Evolutionary conservation across 1,140 invertebrate species (phyloP).

Genomic region (Heliconius congener): DNA sequence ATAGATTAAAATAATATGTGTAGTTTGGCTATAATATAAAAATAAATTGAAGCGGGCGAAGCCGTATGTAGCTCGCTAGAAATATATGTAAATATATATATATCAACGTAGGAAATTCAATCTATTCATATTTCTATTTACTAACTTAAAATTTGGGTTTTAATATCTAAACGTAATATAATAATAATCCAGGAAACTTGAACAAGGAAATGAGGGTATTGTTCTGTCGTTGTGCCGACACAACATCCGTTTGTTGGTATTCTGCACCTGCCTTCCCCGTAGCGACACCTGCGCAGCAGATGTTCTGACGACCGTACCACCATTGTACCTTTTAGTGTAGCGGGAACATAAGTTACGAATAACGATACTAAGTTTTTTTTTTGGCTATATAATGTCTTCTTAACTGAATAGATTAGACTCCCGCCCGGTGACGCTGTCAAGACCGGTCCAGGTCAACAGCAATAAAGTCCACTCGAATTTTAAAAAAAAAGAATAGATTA

Average conservation of each 20-base stretch:
- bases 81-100: too few species aligned
- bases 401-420: neutral
- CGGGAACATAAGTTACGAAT: slow-evolving; percentile 20
- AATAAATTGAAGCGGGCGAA: too few species aligned
- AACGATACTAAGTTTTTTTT: neutral
- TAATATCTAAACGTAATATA: neutral
- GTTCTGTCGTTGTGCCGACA: slow-evolving; percentile 14
- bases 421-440: too few species aligned
- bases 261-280: slow-evolving; percentile 52
- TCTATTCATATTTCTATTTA: too few species aligned
- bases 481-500: neutral
- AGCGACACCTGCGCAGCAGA: slow-evolving; percentile 66
- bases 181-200: slow-evolving; percentile 13
- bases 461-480: too few species aligned
- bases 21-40: too few species aligned
- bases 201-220: neutral
- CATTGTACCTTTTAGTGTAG: slow-evolving; percentile 32
- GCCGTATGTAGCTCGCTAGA: too few species aligned
- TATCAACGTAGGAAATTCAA: neutral
- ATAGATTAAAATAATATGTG: too few species aligned
- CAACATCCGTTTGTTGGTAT: slow-evolving; percentile 33
- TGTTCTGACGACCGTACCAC: slow-evolving; percentile 43
- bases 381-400: too few species aligned
- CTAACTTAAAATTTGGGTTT: too few species aligned
- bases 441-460: too few species aligned